Evolutionary conservation across 1,140 invertebrate genomes (phyloP), one percentile per base, ranked within the genome.

Genomic region (Coenobita brevimanus): DNA sequence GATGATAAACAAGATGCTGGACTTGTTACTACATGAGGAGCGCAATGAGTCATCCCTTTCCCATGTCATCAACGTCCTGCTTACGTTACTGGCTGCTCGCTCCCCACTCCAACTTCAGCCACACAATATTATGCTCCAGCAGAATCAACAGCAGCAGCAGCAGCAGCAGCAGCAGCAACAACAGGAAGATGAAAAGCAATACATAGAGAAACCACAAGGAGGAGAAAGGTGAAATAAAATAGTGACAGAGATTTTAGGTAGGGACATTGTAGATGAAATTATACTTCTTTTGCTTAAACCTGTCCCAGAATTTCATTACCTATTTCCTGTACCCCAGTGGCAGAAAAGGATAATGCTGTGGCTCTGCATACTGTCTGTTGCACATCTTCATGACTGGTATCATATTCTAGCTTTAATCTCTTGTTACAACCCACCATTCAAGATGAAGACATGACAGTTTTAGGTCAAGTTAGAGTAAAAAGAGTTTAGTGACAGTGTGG

Each of bases 51-150:
- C 95, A 92, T 95, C 95, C 91, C 95, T 97, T 91, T 94, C 96
- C 76, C 95, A 95, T 93, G 96, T 96, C 91, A 95, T 97, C 91
- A 94, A 94, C 93, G 95, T 97, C 92, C 94, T 97, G 92, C 94
- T 97, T 91, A 94, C 94, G 57, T 93, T 97, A 90, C 92, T 97
- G 80, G 93, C 93, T 88, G 92, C 93, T 90, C 73, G 67, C 50
- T 54, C 81, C 24, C 50, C 27, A n/a, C 82, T 41, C 13, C 69
- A 80, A 41, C 30, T 30, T 1, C 76, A 15, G 17, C 78, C 54
- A 64, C n/a, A 38, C n/a, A n/a, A 15, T 57, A 57, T 57, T 57
- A n/a, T 57, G n/a, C n/a, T 57, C 13, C 38, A 46, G 30, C 73
- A 46, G 24, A 15, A 76, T 3, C 50, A 54, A 54, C 50, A 10